These are phyloP conservation scores for Epirrhoe tristata DNA, from an alignment of 2,888 invertebrate species.

Conservation along the genomic window DNA sequence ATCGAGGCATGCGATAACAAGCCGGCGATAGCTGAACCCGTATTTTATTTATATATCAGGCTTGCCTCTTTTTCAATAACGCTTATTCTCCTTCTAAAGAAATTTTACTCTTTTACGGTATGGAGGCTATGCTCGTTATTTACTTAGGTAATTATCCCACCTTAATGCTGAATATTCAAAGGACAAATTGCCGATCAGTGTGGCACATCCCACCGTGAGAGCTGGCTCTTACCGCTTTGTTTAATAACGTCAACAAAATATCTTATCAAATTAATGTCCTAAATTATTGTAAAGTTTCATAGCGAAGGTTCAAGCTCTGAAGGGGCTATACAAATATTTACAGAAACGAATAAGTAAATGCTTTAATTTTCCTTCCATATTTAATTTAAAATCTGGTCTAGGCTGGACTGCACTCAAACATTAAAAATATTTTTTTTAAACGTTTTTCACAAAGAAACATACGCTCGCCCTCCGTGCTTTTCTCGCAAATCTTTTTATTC, in stretches of 20 bases:
- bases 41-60: constrained; percentile 85
- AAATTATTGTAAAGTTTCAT: neutral
- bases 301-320: neutral
- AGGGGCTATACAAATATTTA: neutral
- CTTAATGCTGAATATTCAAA: constrained; percentile 74
- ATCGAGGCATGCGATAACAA: constrained; percentile 85
- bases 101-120: constrained; percentile 82
- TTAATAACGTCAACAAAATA: constrained; percentile 6
- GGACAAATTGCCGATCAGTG: constrained; percentile 71
- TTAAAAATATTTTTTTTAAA: constrained; percentile 29
- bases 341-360: constrained; percentile 6
- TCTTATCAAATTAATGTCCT: neutral
- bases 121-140: constrained; percentile 78
- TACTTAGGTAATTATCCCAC: constrained; percentile 77
- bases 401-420: constrained; percentile 7
- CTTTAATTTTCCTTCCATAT: constrained; percentile 11
- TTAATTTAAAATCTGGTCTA: constrained; percentile 25
- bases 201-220: constrained; percentile 62
- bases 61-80: constrained; percentile 84
- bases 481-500: constrained; percentile 29
- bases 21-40: constrained; percentile 85
- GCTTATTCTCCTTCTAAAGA: constrained; percentile 77
- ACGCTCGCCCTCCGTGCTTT: constrained; percentile 16
- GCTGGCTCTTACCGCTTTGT: constrained; percentile 11
- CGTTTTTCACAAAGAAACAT: constrained; percentile 30